Base-by-base conservation (phyloP, 2,888 invertebrate species). In the Perizoma affinitatum region DNA sequence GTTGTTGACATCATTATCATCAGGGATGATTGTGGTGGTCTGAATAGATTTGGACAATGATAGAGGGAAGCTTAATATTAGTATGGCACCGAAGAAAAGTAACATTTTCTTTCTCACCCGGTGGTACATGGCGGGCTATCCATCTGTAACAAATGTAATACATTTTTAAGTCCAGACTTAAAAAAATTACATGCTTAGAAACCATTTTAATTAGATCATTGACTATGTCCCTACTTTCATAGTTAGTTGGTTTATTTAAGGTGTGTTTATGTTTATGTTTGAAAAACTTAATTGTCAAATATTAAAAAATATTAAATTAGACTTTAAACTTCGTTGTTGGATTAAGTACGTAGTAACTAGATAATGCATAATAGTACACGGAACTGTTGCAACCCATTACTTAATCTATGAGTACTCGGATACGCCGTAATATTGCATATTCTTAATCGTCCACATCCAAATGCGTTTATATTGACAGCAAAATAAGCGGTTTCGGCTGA, bases 101-200 rank as follows among this genome's bases (percentile, higher is more conserved):
- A 56, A 58, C 85, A 88, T 87, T 82, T 87, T 90, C 79, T 84
- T 76, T 72, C 88, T 84, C 72, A 84, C 82, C 60, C 85, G 76
- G 63, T 86, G 83, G 69, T 84, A 85, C 86, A 88, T 87, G 56
- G 76, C 83, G 57, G 69, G 65, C 65, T 65, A 72, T 75, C 83
- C 87, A 89, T 88, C 91, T 91, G 86, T 44, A 90, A 88, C 70
- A 80, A 86, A 61, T 10, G 22, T 2, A 22, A 22, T 22, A 22
- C 22, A 22, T 22, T 22, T 22, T 22, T 22, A 22, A 22, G 22
- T 22, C n/a, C 22, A 22, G 22, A 22, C n/a, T n/a, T n/a, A n/a
- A n/a, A n/a, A n/a, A n/a, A n/a, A n/a, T n/a, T n/a, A n/a, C n/a
- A 22, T 22, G 22, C 22, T 22, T 3, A 22, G 22, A 22, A 22